Percentiles rank a stretch among this genome's conserved stretches.
These are phyloP conservation scores for Trichonephila inaurata DNA, from an alignment of 1,140 invertebrate species.

Conservation along the genomic window DNA sequence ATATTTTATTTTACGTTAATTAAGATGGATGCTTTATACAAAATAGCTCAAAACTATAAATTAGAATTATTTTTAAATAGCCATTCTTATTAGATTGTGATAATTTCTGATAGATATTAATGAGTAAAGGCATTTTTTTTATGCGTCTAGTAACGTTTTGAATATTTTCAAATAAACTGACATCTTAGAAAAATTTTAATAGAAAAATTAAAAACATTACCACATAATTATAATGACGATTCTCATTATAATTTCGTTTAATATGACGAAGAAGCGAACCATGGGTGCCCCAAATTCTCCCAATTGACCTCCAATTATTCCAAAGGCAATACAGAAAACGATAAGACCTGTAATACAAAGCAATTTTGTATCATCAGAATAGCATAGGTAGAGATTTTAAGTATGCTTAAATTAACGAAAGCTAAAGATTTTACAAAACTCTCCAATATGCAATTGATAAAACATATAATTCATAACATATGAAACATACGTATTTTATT, in stretches of 20 bases:
- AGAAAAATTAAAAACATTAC: slow-evolving; percentile 81
- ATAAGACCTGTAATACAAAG: slow-evolving; percentile 83
- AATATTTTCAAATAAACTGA: not conserved
- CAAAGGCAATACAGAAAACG: slow-evolving; percentile 92
- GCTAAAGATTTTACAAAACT: too few relatives aligned
- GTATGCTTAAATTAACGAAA: not conserved
- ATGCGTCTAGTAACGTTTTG: not conserved
- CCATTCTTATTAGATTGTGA: too few relatives aligned
- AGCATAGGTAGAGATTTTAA: not conserved
- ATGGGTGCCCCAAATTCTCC: slow-evolving; percentile 85
- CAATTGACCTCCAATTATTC: slow-evolving; percentile 90
- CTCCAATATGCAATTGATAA: too few relatives aligned
- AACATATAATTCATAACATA: too few relatives aligned
- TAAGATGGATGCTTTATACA: too few relatives aligned
- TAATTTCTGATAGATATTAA: too few relatives aligned
- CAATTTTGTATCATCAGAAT: not conserved
- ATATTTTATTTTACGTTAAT: too few relatives aligned
- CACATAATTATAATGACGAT: slow-evolving; percentile 95
- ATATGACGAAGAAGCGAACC: slow-evolving; percentile 89
- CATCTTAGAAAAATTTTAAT: not conserved
- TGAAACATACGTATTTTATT: too few relatives aligned
- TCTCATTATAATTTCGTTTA: slow-evolving; percentile 93
- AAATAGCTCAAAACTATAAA: too few relatives aligned
- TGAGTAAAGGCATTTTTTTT: too few relatives aligned
- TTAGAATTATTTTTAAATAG: too few relatives aligned